Evolutionary conservation across 2,113 vertebrate species (phyloP).

Genomic region (Parus major): DNA sequence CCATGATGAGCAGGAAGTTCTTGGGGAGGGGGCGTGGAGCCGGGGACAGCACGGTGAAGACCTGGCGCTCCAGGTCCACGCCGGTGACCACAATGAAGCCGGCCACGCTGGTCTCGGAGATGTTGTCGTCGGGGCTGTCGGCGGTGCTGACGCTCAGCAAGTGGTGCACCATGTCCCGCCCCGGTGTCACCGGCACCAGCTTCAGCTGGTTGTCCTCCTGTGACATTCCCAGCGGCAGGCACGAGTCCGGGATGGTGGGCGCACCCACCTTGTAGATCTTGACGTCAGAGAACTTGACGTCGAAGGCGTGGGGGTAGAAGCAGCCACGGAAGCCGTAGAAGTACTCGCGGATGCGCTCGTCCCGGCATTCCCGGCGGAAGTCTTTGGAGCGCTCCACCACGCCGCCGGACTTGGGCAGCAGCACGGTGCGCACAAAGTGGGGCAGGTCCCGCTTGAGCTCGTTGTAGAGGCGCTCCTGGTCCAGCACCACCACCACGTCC

Average conservation of each 20-base stretch:
- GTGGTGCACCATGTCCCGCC: slow-evolving; percentile 95
- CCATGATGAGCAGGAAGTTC: slow-evolving; percentile 96
- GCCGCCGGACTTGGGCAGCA: slow-evolving; percentile 93
- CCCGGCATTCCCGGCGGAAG: slow-evolving; percentile 88
- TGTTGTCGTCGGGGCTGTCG: slow-evolving; percentile 82
- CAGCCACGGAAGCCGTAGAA: slow-evolving; percentile 96
- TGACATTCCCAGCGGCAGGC: slow-evolving; percentile 95
- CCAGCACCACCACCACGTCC: slow-evolving; percentile 94
- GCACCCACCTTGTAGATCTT: slow-evolving; percentile 98
- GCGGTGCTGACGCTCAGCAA: slow-evolving; percentile 93
- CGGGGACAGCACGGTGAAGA: slow-evolving; percentile 92
- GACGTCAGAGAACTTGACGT: slow-evolving; percentile 95
- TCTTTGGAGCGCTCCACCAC: slow-evolving; percentile 96
- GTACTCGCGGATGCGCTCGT: slow-evolving; percentile 94
- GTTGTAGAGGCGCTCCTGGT: slow-evolving; percentile 96
- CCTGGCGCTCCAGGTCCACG: slow-evolving; percentile 90
- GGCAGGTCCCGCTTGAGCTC: slow-evolving; percentile 95
- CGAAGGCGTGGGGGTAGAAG: slow-evolving; percentile 94
- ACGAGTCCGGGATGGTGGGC: slow-evolving; percentile 96
- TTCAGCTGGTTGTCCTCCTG: slow-evolving; percentile 98
- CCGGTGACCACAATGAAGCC: slow-evolving; percentile 96
- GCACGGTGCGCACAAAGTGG: slow-evolving; percentile 92
- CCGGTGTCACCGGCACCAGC: slow-evolving; percentile 92
- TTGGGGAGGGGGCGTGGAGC: slow-evolving; percentile 91
- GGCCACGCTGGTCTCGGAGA: slow-evolving; percentile 89